Percentiles rank a stretch among this genome's conserved stretches.
Evolutionary conservation across 2,888 invertebrate genomes (phyloP).

Genomic region (Caenorhabditis imperialis): DNA sequence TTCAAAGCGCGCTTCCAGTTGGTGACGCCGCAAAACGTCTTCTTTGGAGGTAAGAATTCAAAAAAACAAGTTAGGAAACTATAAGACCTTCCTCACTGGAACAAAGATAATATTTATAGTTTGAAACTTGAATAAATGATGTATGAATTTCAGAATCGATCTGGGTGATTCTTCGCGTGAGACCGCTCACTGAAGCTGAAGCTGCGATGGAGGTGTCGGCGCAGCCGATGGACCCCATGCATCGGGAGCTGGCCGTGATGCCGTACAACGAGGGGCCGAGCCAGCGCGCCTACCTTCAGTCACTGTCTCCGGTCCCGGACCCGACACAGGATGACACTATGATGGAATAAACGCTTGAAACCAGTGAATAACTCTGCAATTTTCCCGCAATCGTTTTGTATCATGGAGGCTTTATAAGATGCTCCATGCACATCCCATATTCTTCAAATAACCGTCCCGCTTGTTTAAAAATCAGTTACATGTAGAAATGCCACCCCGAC

Average conservation of each 20-base stretch:
- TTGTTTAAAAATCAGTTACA: no score
- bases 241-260: constrained; percentile 1
- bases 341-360: constrained; percentile 28
- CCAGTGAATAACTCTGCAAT: not conserved
- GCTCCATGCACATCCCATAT: no score
- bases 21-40: constrained; percentile 53
- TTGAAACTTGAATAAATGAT: not conserved
- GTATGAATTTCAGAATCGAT: constrained; percentile 32
- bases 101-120: no score
- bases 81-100: no score
- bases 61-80: no score
- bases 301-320: constrained; percentile 19
- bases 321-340: constrained; percentile 20
- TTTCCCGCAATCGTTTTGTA: no score
- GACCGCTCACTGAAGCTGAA: constrained; percentile 24
- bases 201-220: constrained; percentile 16
- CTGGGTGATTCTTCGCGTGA: constrained; percentile 44
- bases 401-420: no score
- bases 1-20: constrained; percentile 53
- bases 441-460: no score
- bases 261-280: constrained; percentile 16
- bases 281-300: no score
- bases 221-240: constrained; percentile 37
- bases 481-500: no score
- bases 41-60: constrained; percentile 53